phyloP scores from a whole-genome alignment of 2,888 invertebrate genomes.

The Apamea sordens region DNA sequence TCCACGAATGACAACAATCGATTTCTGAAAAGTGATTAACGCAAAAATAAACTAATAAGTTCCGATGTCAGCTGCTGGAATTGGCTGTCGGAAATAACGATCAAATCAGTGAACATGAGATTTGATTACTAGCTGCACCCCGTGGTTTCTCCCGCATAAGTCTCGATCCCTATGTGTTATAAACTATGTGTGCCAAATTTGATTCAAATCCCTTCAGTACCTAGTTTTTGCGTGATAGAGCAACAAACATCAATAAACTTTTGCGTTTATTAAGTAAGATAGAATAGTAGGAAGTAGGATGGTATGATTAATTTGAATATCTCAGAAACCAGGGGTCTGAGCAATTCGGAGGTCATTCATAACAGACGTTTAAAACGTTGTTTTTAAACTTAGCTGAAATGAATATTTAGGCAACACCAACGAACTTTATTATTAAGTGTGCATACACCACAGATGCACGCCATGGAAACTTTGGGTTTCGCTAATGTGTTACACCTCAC shows the following conservation, averaged over 20 bases:
- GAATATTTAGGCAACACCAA: neutral
- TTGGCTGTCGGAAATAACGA: neutral
- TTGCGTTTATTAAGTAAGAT: too few relatives aligned
- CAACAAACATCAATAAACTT: too few relatives aligned
- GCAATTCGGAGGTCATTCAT: neutral
- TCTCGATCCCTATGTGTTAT: too few relatives aligned
- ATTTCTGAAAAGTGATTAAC: neutral
- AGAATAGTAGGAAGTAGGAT: too few relatives aligned
- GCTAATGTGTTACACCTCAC: constrained; percentile 16
- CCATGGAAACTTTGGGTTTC: constrained; percentile 17
- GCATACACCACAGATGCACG: neutral
- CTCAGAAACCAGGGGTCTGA: neutral
- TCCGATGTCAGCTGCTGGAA: neutral
- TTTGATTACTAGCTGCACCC: too few relatives aligned
- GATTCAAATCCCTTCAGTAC: too few relatives aligned
- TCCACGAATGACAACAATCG: too few relatives aligned
- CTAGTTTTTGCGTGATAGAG: too few relatives aligned
- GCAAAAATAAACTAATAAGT: neutral
- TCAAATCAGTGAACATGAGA: neutral
- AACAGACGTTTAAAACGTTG: neutral
- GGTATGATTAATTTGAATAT: neutral
- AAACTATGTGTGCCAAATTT: too few relatives aligned
- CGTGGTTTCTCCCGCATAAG: too few relatives aligned
- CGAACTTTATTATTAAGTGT: neutral
- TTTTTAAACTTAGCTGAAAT: neutral